These are phyloP conservation scores for Cynaeus angustus DNA, from an alignment of 2,888 invertebrate genomes.

Conservation along the genomic window DNA sequence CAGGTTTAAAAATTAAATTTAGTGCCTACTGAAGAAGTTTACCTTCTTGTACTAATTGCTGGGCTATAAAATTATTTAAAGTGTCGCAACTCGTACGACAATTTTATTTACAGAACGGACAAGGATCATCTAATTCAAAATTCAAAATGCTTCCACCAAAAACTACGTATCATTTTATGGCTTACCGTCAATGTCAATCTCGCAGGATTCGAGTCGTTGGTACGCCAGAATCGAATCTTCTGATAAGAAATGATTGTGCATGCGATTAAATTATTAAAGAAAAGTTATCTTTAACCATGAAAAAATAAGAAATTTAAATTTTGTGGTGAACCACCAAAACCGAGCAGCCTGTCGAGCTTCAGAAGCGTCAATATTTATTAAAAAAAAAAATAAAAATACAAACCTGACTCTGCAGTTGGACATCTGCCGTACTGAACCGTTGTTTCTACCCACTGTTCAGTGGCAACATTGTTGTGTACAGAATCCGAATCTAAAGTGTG, in stretches of 20 bases:
- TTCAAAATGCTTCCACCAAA: slow-evolving; percentile 42
- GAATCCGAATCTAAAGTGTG: slow-evolving; percentile 60
- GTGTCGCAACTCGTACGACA: too few relatives aligned
- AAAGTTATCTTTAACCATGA: slow-evolving; percentile 15
- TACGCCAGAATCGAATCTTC: slow-evolving; percentile 58
- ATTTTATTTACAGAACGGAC: slow-evolving; percentile 24
- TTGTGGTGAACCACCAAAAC: slow-evolving; percentile 9
- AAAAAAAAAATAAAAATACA: slow-evolving; percentile 55
- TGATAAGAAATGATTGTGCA: slow-evolving; percentile 35
- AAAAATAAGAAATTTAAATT: not conserved
- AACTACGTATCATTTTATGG: slow-evolving; percentile 34
- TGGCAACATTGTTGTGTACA: slow-evolving; percentile 55
- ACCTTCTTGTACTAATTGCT: slow-evolving; percentile 65
- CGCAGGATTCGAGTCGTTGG: slow-evolving; percentile 62
- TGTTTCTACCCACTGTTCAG: slow-evolving; percentile 68
- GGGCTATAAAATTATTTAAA: slow-evolving; percentile 39
- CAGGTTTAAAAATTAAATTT: slow-evolving; percentile 23
- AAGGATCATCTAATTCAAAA: slow-evolving; percentile 30
- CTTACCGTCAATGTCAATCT: slow-evolving; percentile 61
- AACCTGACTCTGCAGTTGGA: slow-evolving; percentile 66
- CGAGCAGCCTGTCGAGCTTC: slow-evolving; percentile 14
- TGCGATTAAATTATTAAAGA: slow-evolving; percentile 42
- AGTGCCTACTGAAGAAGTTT: slow-evolving; percentile 45
- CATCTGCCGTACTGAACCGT: slow-evolving; percentile 65
- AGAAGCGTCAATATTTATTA: slow-evolving; percentile 10